Conservation (phyloP, 2,888 invertebrate genomes). For the Halictus quadricinctus region DNA sequence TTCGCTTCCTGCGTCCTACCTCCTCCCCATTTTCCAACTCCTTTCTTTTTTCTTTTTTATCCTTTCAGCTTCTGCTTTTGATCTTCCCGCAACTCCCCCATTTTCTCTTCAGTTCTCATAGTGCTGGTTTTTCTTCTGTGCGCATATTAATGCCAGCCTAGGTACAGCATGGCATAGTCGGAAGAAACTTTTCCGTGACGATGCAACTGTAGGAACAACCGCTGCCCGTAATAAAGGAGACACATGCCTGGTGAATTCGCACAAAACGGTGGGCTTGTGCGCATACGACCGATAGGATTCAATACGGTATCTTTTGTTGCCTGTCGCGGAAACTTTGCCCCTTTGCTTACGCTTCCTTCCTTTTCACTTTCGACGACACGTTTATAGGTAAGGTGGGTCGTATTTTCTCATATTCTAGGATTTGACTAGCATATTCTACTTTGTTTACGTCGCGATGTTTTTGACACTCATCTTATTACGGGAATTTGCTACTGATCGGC, state of each 20-base stretch:
- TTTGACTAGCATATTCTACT: background rate
- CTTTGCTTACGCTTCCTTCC: background rate
- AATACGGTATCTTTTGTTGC: conserved; percentile 40
- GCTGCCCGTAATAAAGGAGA: background rate
- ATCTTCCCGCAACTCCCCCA: background rate
- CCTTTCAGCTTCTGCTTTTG: conserved; percentile 19
- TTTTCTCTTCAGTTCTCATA: background rate
- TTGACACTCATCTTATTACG: too few relatives aligned
- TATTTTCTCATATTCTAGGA: background rate
- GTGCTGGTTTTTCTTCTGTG: conserved; percentile 13
- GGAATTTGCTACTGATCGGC: too few relatives aligned
- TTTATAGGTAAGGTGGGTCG: background rate
- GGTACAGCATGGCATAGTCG: conserved; percentile 12
- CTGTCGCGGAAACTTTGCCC: conserved; percentile 5
- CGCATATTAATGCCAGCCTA: conserved; percentile 37
- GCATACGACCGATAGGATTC: conserved; percentile 40
- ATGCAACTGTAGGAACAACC: conserved; percentile 28
- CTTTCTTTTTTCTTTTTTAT: background rate
- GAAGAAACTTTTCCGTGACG: conserved; percentile 46
- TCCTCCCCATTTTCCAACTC: background rate
- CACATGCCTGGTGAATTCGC: conserved; percentile 9
- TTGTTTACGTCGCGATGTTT: too few relatives aligned
- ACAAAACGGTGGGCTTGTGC: conserved; percentile 12
- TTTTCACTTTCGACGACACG: background rate
- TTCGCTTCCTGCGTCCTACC: background rate